These are phyloP conservation scores for Bucco capensis DNA, from an alignment of 2,113 vertebrate genomes.

Conservation along the genomic window DNA sequence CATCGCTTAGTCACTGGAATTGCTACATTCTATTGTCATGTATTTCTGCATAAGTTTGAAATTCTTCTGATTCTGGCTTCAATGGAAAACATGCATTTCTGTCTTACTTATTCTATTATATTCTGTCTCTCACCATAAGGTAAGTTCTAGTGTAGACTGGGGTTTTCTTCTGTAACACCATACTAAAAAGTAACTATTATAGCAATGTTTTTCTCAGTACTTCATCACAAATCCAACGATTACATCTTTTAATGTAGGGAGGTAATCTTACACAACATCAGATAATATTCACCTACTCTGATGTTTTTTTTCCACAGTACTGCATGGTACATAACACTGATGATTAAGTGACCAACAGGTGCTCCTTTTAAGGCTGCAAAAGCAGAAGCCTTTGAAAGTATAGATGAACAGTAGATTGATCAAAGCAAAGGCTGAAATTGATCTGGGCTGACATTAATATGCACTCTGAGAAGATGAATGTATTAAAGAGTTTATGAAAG, in stretches of 20 bases:
- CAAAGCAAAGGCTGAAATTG: neutral
- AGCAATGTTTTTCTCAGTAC: neutral
- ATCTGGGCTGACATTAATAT: neutral
- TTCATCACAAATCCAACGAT: neutral
- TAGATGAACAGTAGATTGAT: neutral
- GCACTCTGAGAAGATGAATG: neutral
- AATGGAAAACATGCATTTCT: neutral
- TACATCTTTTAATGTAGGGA: neutral
- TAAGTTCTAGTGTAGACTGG: neutral
- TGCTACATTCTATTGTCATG: neutral
- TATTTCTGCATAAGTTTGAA: neutral
- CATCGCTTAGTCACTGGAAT: neutral
- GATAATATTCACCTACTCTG: neutral
- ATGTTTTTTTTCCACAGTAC: neutral
- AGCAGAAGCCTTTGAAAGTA: neutral
- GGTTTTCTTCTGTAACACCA: neutral
- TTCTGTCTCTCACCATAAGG: neutral
- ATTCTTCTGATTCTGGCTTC: neutral
- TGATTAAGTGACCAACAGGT: neutral
- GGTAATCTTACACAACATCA: neutral
- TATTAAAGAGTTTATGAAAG: neutral
- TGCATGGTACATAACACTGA: neutral
- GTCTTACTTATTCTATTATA: neutral
- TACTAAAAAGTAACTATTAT: neutral
- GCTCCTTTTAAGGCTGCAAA: neutral